These are phyloP conservation scores for Rhagophthalmus giganteus DNA, from an alignment of 2,888 invertebrate genomes.

Conservation along the genomic window DNA sequence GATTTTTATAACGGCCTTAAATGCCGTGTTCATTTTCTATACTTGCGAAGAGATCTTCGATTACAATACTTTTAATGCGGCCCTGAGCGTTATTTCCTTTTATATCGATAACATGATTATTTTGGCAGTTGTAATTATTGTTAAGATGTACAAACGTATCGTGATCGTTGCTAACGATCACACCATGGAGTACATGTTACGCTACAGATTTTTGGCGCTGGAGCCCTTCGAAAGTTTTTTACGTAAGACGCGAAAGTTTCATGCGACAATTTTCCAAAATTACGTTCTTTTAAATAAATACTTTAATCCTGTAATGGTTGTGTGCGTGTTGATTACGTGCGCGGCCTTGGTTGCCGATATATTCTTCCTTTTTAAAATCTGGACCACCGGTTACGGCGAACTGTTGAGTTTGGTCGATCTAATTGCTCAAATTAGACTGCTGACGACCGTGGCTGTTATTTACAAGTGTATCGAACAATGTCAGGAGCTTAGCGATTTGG, in stretches of 20 bases:
- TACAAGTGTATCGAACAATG: too few relatives aligned
- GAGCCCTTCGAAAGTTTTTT: neutral
- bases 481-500: too few relatives aligned
- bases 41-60: too few relatives aligned
- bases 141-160: too few relatives aligned
- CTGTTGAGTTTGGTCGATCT: neutral
- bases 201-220: neutral
- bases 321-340: neutral
- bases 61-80: too few relatives aligned
- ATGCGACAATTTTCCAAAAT: neutral
- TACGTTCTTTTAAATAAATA: neutral
- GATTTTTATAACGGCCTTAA: too few relatives aligned
- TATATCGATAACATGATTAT: too few relatives aligned
- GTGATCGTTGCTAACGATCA: too few relatives aligned
- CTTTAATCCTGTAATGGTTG: neutral
- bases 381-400: neutral
- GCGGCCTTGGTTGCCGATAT: neutral
- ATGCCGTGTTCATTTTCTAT: too few relatives aligned
- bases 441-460: neutral
- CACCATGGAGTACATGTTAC: too few relatives aligned
- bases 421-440: neutral
- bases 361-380: constrained; percentile 1
- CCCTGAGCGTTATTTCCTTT: too few relatives aligned
- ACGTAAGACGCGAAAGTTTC: neutral
- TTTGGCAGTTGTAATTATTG: too few relatives aligned